Evolutionary conservation across 2,113 vertebrate genomes (phyloP).

Genomic region (Paedocypris sp.): DNA sequence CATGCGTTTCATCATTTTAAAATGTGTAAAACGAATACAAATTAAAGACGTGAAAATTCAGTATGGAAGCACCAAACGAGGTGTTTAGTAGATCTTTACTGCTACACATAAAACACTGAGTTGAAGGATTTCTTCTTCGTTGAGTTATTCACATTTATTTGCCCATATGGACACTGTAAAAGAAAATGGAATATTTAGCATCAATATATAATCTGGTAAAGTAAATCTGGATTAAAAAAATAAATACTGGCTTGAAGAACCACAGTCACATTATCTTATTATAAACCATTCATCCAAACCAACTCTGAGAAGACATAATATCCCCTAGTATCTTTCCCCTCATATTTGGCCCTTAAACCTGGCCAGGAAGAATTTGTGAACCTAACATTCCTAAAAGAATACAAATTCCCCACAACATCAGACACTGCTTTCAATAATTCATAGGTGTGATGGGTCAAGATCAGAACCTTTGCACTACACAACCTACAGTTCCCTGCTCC

Average conservation of each 20-base stretch:
- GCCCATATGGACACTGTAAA: conserved; percentile 73
- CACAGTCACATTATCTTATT: too few species aligned
- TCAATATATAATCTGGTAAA: not conserved
- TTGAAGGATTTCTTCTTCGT: conserved; percentile 69
- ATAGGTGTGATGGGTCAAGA: too few species aligned
- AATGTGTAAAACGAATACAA: conserved; percentile 45
- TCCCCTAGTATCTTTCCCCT: too few species aligned
- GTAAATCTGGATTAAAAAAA: not conserved
- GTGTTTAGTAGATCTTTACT: conserved; percentile 13
- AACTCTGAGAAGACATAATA: too few species aligned
- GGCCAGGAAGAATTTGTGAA: too few species aligned
- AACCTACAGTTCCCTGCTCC: too few species aligned
- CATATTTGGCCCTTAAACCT: too few species aligned
- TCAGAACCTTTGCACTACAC: too few species aligned
- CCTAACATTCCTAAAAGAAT: too few species aligned
- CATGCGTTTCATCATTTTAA: conserved; percentile 62
- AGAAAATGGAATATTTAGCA: conserved; percentile 46
- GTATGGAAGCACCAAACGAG: conserved; percentile 37
- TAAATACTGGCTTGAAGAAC: not conserved
- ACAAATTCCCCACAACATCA: too few species aligned
- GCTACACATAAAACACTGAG: conserved; percentile 63
- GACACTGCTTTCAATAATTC: too few species aligned
- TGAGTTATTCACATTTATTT: conserved; percentile 73
- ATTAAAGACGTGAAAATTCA: conserved; percentile 49
- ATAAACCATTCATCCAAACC: too few species aligned